Evolutionary conservation across 1,140 invertebrate genomes (phyloP), one percentile per base, ranked within the genome.

Genomic region (Eciton burchellii): DNA sequence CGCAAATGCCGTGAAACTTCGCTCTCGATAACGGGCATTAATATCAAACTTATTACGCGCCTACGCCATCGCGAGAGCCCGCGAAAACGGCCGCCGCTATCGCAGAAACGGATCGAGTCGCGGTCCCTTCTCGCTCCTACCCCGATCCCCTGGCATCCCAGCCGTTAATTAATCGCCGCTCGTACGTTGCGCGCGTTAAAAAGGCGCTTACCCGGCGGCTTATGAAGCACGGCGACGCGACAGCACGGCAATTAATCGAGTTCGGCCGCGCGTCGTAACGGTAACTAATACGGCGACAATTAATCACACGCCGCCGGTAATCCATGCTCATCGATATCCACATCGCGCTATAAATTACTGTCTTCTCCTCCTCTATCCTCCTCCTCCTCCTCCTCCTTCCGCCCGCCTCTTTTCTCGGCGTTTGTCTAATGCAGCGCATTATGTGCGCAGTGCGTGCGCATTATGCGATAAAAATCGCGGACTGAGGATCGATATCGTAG

Each of bases 161-260:
- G 52, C 68, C 63, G 74, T 79, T 79, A 79, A 79, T 79, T 79
- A 79, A 79, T 79, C 74, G 63, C 16, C 41, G 35, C 59, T 81
- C 29, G 35, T 52, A 70, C 12, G 8, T 70, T 62, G 49, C 43
- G 54, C 43, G 35, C 45, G 35, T 35, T 54, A 68, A 85, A 79
- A 73, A 57, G 35, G 12, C 70, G 35, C 72, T 85, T 82, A 77
- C 84, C 83, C 77, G 76, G 41, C 76, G 54, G 47, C 14, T 47
- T 57, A 57, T 82, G 52, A 66, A 59, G 21, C 16, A 52, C 19
- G 11, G 54, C 49, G 76, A 60, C 41, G 47, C 85, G 62, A 63
- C 29, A 68, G 81, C 72, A 59, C 57, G 85, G 71, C 81, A 86
- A 86, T 87, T 87, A 87, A 86, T 87, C 84, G 85, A 86, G 63